Conservation (phyloP, 1,140 invertebrate species). For the Caerostris extrusa region DNA sequence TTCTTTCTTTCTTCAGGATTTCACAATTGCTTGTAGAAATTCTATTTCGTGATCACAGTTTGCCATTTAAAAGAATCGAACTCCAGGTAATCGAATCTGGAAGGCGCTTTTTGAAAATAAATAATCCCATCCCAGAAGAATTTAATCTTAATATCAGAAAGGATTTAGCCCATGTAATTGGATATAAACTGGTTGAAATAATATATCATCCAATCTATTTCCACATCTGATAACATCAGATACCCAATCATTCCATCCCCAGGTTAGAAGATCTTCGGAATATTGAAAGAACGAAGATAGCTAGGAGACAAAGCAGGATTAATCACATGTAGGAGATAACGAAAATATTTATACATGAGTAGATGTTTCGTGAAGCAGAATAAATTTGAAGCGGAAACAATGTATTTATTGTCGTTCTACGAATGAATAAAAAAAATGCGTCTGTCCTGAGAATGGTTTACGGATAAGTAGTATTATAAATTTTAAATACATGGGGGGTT, state of each 20-base stretch:
- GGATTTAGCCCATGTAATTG: slow-evolving; percentile 47
- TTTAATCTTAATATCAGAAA: not conserved
- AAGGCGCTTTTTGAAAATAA: not conserved
- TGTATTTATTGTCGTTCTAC: not conserved
- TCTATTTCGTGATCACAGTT: not conserved
- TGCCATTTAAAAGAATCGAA: not conserved
- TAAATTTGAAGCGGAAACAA: not conserved
- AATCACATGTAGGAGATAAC: slow-evolving; percentile 5
- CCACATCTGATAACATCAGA: slow-evolving; percentile 5
- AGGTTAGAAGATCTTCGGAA: not conserved
- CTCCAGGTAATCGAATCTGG: not conserved
- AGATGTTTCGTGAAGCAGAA: not conserved
- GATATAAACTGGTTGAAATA: slow-evolving; percentile 38
- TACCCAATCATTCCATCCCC: not conserved
- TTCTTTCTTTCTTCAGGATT: not conserved
- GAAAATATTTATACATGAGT: slow-evolving; percentile 60
- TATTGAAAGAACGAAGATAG: slow-evolving; percentile 2
- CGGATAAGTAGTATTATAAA: not conserved
- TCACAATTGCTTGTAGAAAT: not conserved
- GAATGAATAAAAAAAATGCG: not conserved
- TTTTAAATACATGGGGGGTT: slow-evolving; percentile 14
- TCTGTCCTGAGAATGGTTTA: not conserved
- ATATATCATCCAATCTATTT: slow-evolving; percentile 44
- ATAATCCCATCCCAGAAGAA: slow-evolving; percentile 20
- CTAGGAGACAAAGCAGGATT: slow-evolving; percentile 45